Conservation (phyloP, 1,140 invertebrate species). For the Drosophila rhopaloa region DNA sequence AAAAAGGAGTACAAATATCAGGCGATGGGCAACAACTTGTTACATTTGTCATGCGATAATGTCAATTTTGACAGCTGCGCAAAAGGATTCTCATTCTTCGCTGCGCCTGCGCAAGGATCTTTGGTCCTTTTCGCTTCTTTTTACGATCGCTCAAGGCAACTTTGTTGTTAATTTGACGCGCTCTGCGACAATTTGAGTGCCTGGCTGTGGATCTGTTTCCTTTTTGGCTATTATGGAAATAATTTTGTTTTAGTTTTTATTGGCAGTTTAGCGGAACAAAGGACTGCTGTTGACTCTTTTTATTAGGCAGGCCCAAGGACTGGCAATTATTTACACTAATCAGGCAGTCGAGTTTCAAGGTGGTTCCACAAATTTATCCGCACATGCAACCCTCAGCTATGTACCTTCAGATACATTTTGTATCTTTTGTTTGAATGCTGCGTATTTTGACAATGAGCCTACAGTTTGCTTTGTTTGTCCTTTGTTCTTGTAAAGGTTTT, state of each 20-base stretch:
- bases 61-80: constrained; percentile 82
- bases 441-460: constrained; percentile 79
- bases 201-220: constrained; percentile 4
- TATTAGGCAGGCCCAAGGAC: constrained; percentile 46
- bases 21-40: constrained; percentile 71
- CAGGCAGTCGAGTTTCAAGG: constrained; percentile 63
- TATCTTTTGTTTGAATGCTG: constrained; percentile 59
- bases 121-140: constrained; percentile 16
- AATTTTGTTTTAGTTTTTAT: constrained; percentile 83
- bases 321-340: constrained; percentile 81
- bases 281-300: constrained; percentile 57
- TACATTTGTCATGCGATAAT: constrained; percentile 84
- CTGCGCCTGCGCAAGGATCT: constrained; percentile 40
- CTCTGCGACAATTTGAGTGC: constrained; percentile 63
- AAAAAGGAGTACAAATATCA: constrained; percentile 33
- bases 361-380: constrained; percentile 20
- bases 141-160: constrained; percentile 65
- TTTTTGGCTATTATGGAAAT: constrained; percentile 66
- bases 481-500: constrained; percentile 27
- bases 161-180: constrained; percentile 80
- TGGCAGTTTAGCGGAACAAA: constrained; percentile 79
- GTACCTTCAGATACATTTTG: constrained; percentile 12
- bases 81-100: constrained; percentile 48
- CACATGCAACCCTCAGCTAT: constrained; percentile 48
- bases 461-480: constrained; percentile 58